Percentiles rank a stretch among this genome's conserved stretches.
Conservation (phyloP, 23 tunicate genomes). For the Halocynthia roretzi region DNA sequence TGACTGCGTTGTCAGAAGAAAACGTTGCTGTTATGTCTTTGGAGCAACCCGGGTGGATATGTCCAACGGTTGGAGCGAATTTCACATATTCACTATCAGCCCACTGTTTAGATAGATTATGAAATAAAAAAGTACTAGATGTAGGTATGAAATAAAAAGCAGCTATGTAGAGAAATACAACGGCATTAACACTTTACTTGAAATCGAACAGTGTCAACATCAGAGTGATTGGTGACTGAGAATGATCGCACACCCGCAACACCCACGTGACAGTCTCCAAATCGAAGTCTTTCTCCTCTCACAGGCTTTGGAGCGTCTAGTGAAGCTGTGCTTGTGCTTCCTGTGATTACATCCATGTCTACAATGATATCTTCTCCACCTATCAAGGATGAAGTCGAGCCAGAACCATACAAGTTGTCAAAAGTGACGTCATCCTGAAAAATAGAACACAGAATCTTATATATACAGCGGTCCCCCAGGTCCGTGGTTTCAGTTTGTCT, state of each 20-base stretch:
- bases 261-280: slow-evolving; percentile 80
- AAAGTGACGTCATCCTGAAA: slow-evolving; percentile 84
- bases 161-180: too few relatives aligned
- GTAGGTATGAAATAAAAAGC: too few relatives aligned
- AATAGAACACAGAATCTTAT: neutral
- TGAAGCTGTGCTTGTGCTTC: slow-evolving; percentile 22
- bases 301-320: slow-evolving; percentile 16
- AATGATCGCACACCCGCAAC: slow-evolving; percentile 36
- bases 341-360: slow-evolving; percentile 48
- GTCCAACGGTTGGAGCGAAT: slow-evolving; percentile 75
- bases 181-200: slow-evolving; percentile 11
- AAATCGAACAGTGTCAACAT: slow-evolving; percentile 44
- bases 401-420: slow-evolving; percentile 68
- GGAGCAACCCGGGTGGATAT: slow-evolving; percentile 83
- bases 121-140: neutral
- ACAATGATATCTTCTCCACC: slow-evolving; percentile 51
- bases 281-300: slow-evolving; percentile 57
- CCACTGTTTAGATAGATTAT: slow-evolving; percentile 25
- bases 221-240: slow-evolving; percentile 65
- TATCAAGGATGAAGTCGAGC: slow-evolving; percentile 38
- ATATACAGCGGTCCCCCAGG: too few relatives aligned
- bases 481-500: too few relatives aligned
- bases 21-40: slow-evolving; percentile 77
- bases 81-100: slow-evolving; percentile 47
- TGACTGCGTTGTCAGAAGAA: slow-evolving; percentile 35